These are phyloP conservation scores for Cylloceria caligata DNA, from an alignment of 2,888 invertebrate genomes.

Conservation along the genomic window DNA sequence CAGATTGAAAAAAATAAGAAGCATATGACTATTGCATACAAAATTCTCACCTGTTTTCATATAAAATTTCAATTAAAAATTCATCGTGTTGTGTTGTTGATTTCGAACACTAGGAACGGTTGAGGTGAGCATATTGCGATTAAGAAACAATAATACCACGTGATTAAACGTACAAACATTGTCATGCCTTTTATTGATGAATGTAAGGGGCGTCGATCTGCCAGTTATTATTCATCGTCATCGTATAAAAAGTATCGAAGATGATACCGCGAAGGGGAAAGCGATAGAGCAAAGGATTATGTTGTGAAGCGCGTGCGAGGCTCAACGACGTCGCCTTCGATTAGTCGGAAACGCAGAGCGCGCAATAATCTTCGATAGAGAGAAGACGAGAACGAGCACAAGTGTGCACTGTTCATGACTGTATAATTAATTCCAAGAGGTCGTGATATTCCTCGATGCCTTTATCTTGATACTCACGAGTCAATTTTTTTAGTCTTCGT, in stretches of 20 bases:
- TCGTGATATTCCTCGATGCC: conserved; percentile 49
- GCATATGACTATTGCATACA: too few relatives aligned
- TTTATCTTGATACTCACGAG: conserved; percentile 2
- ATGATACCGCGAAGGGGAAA: conserved; percentile 1
- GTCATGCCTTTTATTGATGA: conserved; percentile 15
- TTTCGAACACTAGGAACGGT: too few relatives aligned
- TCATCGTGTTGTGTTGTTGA: too few relatives aligned
- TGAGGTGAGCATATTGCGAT: background rate
- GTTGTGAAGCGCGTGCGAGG: conserved; percentile 13
- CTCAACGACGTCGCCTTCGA: conserved; percentile 20
- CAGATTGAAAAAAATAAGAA: too few relatives aligned
- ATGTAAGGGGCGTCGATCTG: background rate
- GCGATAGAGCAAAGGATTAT: conserved; percentile 26
- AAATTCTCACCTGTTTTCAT: too few relatives aligned
- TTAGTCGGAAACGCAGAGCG: conserved; percentile 35
- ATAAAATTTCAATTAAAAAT: too few relatives aligned
- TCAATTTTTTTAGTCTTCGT: background rate
- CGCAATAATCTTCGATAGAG: conserved; percentile 56
- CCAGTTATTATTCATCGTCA: conserved; percentile 12
- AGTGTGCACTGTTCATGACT: conserved; percentile 42
- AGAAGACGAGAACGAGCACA: conserved; percentile 25
- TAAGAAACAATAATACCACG: conserved; percentile 4
- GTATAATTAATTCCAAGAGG: conserved; percentile 60
- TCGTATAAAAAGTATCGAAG: background rate
- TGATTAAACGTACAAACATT: conserved; percentile 20